These are phyloP conservation scores for Pelobates cultripes DNA, from an alignment of 2,797 vertebrate genomes.

Conservation along the genomic window DNA sequence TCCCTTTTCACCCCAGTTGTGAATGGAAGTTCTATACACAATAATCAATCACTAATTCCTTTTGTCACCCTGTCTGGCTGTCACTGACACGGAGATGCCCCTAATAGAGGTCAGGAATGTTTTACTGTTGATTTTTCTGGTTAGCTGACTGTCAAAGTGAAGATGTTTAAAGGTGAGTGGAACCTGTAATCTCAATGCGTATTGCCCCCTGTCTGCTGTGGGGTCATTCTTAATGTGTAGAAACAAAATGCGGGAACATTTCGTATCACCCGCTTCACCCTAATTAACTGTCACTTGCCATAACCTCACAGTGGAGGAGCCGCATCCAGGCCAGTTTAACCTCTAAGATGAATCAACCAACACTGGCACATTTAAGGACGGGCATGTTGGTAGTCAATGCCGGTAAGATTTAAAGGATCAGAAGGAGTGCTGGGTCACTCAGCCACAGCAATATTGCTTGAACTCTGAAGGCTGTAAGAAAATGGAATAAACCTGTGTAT, in stretches of 20 bases:
- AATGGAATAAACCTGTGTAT: too few relatives aligned
- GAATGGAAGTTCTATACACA: background rate
- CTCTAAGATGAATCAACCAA: too few relatives aligned
- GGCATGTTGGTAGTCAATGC: too few relatives aligned
- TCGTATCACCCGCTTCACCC: background rate
- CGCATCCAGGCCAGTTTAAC: too few relatives aligned
- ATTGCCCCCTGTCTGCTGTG: background rate
- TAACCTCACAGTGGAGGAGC: background rate
- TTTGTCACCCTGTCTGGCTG: background rate
- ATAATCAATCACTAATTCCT: background rate
- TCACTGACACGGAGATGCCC: background rate
- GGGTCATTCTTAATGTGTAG: background rate
- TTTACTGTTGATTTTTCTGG: slow-evolving; percentile 12
- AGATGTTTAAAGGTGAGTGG: background rate
- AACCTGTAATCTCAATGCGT: background rate
- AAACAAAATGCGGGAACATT: background rate
- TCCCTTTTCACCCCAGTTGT: background rate
- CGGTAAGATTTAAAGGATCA: too few relatives aligned
- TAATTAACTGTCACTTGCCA: background rate
- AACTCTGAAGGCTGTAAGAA: too few relatives aligned
- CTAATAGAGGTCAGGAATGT: background rate
- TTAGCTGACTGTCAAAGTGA: background rate
- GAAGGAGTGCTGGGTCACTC: too few relatives aligned
- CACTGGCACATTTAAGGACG: too few relatives aligned
- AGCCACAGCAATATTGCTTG: too few relatives aligned